Evolutionary conservation across 2,888 invertebrate species (phyloP).

Genomic region (Dioctria linearis): DNA sequence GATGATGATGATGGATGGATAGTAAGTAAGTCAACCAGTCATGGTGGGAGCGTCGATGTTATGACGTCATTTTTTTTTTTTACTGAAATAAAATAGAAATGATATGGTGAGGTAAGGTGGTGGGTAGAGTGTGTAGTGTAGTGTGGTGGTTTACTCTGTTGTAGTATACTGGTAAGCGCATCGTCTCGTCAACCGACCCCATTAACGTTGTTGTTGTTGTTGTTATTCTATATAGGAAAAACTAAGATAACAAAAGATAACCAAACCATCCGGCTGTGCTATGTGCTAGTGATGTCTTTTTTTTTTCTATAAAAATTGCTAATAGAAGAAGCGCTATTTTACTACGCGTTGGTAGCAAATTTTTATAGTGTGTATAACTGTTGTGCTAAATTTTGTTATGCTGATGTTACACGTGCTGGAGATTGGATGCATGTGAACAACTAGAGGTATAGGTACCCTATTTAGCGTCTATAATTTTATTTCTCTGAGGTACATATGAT

Average conservation of each 20-base stretch:
- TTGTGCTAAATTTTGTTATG: constrained; percentile 3
- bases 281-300: too few species aligned
- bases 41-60: constrained; percentile 2
- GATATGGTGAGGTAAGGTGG: not conserved
- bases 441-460: too few species aligned
- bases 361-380: constrained; percentile 20
- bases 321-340: constrained; percentile 9
- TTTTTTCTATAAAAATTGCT: too few species aligned
- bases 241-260: too few species aligned
- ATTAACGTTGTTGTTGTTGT: not conserved
- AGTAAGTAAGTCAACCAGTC: not conserved
- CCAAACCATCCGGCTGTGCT: too few species aligned
- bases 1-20: too few species aligned
- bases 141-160: not conserved
- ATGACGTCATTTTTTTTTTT: constrained; percentile 6
- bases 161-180: too few species aligned
- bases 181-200: not conserved
- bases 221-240: not conserved
- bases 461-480: too few species aligned
- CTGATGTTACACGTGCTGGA: too few species aligned
- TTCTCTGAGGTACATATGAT: too few species aligned
- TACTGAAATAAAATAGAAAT: not conserved
- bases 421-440: too few species aligned
- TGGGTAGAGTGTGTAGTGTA: not conserved
- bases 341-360: constrained; percentile 22